A percentile compares a stretch with the other conserved stretches of the same genome.
These are phyloP conservation scores for Drosophila nr. fundita DNA, from an alignment of 2,888 invertebrate genomes.

Conservation along the genomic window DNA sequence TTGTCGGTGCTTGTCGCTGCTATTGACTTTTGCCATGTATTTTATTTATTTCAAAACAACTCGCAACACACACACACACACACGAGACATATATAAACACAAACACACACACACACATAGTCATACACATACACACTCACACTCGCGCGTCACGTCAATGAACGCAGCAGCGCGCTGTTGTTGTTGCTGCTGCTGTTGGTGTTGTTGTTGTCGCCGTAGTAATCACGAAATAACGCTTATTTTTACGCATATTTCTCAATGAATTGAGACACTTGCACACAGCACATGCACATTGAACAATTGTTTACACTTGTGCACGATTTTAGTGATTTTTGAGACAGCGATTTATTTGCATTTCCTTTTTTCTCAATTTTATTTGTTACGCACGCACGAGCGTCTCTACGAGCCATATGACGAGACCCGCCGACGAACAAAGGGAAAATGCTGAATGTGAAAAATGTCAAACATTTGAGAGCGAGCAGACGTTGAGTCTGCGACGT, in stretches of 20 bases:
- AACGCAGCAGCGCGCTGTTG: conserved; percentile 77
- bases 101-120: conserved; percentile 44
- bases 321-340: conserved; percentile 48
- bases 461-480: conserved; percentile 71
- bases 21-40: conserved; percentile 42
- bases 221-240: conserved; percentile 61
- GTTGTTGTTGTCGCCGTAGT: conserved; percentile 65
- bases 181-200: conserved; percentile 47
- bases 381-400: conserved; percentile 71
- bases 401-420: conserved; percentile 77
- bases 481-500: conserved; percentile 73
- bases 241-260: conserved; percentile 73
- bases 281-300: conserved; percentile 43
- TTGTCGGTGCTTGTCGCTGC: conserved; percentile 18
- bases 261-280: conserved; percentile 50
- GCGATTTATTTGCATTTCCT: conserved; percentile 52
- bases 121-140: conserved; percentile 53
- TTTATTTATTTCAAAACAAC: conserved; percentile 69
- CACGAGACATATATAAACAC: conserved; percentile 44
- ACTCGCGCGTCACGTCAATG: conserved; percentile 80
- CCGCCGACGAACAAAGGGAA: conserved; percentile 80
- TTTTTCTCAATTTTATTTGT: conserved; percentile 71
- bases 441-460: conserved; percentile 80
- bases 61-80: conserved; percentile 53
- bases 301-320: conserved; percentile 72